Evolutionary conservation across 1,140 invertebrate species (phyloP).

Genomic region (Bombus impatiens): DNA sequence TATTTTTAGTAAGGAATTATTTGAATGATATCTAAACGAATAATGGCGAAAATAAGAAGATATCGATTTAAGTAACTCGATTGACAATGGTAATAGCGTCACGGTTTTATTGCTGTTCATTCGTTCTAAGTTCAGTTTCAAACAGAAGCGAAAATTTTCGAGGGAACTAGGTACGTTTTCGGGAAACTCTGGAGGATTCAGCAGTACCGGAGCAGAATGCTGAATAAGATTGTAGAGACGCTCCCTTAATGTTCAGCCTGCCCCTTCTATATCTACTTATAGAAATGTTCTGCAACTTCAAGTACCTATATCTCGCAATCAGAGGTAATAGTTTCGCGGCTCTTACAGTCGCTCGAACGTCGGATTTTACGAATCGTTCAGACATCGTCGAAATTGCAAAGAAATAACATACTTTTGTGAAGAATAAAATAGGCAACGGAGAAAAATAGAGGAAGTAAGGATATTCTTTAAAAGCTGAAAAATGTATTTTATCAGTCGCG

Average conservation of each 20-base stretch:
- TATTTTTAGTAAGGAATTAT: not conserved
- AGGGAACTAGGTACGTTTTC: not conserved
- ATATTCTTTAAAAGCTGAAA: not conserved
- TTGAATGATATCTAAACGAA: not conserved
- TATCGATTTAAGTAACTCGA: not conserved
- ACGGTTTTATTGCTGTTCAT: not conserved
- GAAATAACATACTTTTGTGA: not conserved
- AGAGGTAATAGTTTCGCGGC: not conserved
- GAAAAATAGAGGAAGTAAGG: not conserved
- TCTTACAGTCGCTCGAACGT: not conserved
- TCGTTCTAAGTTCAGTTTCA: not conserved
- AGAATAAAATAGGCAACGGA: not conserved
- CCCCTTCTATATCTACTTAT: not conserved
- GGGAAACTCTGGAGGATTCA: not conserved
- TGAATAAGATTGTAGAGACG: constrained; percentile 11
- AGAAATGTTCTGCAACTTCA: not conserved
- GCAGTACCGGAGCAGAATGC: not conserved
- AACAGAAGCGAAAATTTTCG: not conserved
- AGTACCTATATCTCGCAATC: not conserved
- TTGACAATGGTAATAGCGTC: too few relatives aligned
- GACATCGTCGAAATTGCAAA: too few relatives aligned
- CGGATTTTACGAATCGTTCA: not conserved
- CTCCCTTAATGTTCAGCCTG: constrained; percentile 1
- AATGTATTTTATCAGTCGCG: not conserved
- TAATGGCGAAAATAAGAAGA: not conserved